Conservation (phyloP, 2,797 vertebrate genomes). For the Melopsittacus undulatus region DNA sequence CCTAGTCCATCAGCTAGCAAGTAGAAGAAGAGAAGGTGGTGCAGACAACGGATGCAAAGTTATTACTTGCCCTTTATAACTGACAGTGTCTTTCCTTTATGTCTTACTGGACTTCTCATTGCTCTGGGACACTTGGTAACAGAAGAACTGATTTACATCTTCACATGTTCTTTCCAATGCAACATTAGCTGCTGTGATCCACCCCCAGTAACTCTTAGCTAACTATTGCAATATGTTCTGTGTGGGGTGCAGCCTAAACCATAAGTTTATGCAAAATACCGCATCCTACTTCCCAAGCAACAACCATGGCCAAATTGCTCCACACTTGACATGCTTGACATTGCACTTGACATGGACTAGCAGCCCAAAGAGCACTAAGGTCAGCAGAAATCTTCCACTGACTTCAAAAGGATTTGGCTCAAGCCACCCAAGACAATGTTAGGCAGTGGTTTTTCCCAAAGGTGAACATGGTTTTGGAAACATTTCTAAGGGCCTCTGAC, state of each 20-base stretch:
- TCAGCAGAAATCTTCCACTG: background rate
- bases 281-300: background rate
- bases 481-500: background rate
- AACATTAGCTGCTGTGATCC: background rate
- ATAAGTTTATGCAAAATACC: slow-evolving; percentile 14
- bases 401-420: background rate
- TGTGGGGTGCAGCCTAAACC: background rate
- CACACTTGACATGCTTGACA: background rate
- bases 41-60: background rate
- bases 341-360: background rate
- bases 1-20: background rate
- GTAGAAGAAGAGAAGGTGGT: background rate
- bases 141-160: background rate
- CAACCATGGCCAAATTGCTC: background rate
- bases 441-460: background rate
- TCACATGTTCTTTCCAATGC: background rate
- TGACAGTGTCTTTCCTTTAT: background rate
- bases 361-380: background rate
- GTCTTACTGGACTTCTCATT: background rate
- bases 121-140: background rate
- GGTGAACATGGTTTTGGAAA: background rate
- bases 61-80: background rate
- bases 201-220: background rate
- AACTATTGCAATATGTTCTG: slow-evolving; percentile 22
- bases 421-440: background rate